Evolutionary conservation across 2,113 vertebrate species (phyloP).

Genomic region (Nothocercus julius): DNA sequence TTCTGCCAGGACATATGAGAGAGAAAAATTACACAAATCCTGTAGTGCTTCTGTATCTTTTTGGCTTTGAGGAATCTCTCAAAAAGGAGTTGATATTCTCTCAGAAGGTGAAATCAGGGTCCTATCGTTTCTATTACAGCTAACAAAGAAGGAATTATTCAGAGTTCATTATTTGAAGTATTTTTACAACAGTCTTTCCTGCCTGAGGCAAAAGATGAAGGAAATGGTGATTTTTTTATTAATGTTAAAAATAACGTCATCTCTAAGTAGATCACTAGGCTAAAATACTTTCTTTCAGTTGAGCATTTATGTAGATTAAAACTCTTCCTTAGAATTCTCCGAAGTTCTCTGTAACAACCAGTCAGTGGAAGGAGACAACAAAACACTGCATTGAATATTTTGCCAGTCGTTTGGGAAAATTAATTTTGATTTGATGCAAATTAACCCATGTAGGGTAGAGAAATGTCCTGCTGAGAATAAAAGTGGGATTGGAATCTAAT

Average conservation of each 20-base stretch:
- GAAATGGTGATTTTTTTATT: not conserved
- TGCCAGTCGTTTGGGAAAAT: not conserved
- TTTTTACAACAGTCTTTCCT: not conserved
- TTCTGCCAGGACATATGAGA: not conserved
- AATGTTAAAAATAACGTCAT: not conserved
- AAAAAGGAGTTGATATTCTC: not conserved
- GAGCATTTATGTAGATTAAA: not conserved
- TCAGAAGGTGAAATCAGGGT: not conserved
- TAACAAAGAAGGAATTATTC: not conserved
- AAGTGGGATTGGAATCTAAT: not conserved
- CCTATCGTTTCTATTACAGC: not conserved
- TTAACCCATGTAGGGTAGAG: not conserved
- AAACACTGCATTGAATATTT: not conserved
- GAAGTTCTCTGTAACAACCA: not conserved
- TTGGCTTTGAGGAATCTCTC: not conserved
- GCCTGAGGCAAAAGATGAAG: not conserved
- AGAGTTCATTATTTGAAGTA: not conserved
- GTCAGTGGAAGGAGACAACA: not conserved
- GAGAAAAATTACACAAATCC: not conserved
- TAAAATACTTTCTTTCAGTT: not conserved
- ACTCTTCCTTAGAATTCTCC: not conserved
- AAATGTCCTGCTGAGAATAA: not conserved
- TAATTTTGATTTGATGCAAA: not conserved
- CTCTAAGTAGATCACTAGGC: not conserved
- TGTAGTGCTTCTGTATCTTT: not conserved